Evolutionary conservation across 2,888 invertebrate genomes (phyloP).

Genomic region (Pyralis farinalis): DNA sequence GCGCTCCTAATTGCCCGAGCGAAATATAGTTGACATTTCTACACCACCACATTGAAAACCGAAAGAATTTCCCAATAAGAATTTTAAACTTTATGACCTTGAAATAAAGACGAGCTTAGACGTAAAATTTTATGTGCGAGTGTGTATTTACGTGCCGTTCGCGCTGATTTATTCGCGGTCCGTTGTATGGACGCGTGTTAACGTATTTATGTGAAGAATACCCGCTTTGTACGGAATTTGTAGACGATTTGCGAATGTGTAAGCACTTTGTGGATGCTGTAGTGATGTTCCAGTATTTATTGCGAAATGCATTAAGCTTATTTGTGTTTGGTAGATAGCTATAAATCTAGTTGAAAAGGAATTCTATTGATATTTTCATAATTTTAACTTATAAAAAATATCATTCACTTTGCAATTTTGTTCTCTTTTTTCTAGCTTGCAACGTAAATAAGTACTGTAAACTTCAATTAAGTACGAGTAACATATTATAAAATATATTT

Average conservation of each 20-base stretch:
- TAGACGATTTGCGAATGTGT: constrained; percentile 43
- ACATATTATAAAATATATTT: too few relatives aligned
- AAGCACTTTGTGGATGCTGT: constrained; percentile 13
- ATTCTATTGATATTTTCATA: too few relatives aligned
- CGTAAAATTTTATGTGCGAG: constrained; percentile 15
- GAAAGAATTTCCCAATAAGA: constrained; percentile 5
- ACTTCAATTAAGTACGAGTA: too few relatives aligned
- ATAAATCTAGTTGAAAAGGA: too few relatives aligned
- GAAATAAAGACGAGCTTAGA: constrained; percentile 12
- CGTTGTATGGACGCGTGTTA: constrained; percentile 36
- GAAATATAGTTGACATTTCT: constrained; percentile 49
- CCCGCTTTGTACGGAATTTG: constrained; percentile 52
- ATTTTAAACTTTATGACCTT: constrained; percentile 10
- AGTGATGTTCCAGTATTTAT: constrained; percentile 8
- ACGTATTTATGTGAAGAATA: constrained; percentile 46
- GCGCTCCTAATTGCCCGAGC: constrained; percentile 48
- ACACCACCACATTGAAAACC: constrained; percentile 21
- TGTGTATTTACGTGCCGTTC: constrained; percentile 30
- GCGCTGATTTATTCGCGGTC: constrained; percentile 44
- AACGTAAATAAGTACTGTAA: too few relatives aligned
- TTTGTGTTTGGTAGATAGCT: background rate
- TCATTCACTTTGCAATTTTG: too few relatives aligned
- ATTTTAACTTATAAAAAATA: too few relatives aligned
- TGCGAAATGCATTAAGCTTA: constrained; percentile 9
- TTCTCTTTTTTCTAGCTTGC: too few relatives aligned